phyloP scores from a whole-genome alignment of 64 coral and sea anemone species.

The Pocillopora damicornis region DNA sequence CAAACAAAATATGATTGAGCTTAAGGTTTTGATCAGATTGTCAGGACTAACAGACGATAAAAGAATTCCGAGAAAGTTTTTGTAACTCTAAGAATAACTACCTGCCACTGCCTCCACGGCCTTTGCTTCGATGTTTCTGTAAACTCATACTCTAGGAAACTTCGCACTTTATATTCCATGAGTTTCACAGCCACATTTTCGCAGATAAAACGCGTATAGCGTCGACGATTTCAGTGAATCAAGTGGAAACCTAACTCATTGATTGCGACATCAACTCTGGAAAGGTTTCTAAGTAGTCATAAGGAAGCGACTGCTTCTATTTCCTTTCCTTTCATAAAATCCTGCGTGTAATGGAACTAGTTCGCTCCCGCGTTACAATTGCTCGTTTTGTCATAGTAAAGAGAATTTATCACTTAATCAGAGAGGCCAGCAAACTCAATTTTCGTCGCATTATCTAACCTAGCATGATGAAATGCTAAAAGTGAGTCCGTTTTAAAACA shows the following conservation, averaged over 20 bases:
- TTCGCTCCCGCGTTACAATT: conserved; percentile 16
- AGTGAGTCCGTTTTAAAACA: too few species aligned
- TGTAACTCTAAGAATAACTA: conserved; percentile 3
- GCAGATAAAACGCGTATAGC: conserved; percentile 5
- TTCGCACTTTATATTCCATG: conserved; percentile 35
- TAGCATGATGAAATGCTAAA: not conserved
- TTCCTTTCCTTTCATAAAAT: conserved; percentile 42
- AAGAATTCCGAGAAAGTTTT: not conserved
- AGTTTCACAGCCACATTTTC: conserved; percentile 33
- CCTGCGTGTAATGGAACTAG: conserved; percentile 16
- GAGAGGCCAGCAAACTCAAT: too few species aligned
- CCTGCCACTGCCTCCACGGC: conserved; percentile 27
- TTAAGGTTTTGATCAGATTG: not conserved
- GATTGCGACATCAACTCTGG: conserved; percentile 3
- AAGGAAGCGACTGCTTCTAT: conserved; percentile 14
- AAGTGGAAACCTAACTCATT: conserved; percentile 14
- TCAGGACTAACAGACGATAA: not conserved
- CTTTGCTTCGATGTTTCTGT: conserved; percentile 26
- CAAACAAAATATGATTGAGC: not conserved
- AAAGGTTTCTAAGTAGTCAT: conserved; percentile 41
- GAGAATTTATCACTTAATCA: conserved; percentile 27
- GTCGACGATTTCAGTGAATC: conserved; percentile 26
- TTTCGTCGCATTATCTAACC: not conserved
- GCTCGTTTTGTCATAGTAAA: not conserved
- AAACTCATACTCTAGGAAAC: conserved; percentile 21